These are phyloP conservation scores for Paralvinella palmiformis DNA, from an alignment of 1,140 invertebrate genomes.

Conservation along the genomic window DNA sequence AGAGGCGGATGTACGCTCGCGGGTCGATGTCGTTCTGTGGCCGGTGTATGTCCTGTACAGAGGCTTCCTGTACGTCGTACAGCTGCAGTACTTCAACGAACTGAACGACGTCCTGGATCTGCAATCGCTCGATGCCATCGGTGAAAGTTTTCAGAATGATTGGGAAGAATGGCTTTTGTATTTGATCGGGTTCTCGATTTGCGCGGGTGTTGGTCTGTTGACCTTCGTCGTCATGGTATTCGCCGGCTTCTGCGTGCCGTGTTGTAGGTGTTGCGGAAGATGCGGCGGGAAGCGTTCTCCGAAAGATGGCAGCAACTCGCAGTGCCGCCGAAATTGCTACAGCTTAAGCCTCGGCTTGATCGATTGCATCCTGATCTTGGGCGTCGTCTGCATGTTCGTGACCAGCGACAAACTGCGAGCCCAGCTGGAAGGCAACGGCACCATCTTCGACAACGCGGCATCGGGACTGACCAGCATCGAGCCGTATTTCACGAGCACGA, in stretches of 20 bases:
- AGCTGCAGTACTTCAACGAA: background rate
- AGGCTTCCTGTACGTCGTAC: background rate
- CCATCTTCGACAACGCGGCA: background rate
- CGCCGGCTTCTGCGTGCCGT: background rate
- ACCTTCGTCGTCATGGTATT: background rate
- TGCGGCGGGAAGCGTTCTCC: background rate
- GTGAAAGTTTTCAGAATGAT: no score
- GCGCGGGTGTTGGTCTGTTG: background rate
- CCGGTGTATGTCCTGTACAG: background rate
- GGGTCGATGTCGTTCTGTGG: background rate
- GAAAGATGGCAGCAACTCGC: background rate
- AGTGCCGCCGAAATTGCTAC: background rate
- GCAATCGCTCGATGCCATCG: background rate
- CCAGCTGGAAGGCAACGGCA: background rate
- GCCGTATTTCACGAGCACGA: background rate
- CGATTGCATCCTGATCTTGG: background rate
- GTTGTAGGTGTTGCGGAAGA: slow-evolving; percentile 4
- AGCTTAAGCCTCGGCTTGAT: background rate
- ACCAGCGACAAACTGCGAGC: background rate
- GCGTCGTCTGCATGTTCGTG: background rate
- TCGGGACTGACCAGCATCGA: background rate
- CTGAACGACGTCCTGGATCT: background rate
- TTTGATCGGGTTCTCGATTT: background rate
- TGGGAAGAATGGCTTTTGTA: background rate
- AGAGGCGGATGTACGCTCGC: no score